phyloP scores from a whole-genome alignment of 2,113 vertebrate species.

The Nicator chloris region DNA sequence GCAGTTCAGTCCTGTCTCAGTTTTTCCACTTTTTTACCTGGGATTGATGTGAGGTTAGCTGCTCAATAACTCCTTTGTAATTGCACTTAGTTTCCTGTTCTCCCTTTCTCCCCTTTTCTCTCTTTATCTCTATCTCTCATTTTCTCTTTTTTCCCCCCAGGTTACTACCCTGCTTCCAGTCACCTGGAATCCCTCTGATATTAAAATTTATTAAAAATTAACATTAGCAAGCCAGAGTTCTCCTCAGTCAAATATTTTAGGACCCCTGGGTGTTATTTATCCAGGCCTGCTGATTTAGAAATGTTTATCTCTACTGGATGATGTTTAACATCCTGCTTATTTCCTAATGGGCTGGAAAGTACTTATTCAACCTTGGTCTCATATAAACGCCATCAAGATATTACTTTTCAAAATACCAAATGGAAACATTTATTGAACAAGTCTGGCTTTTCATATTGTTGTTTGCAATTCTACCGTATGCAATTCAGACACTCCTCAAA shows the following conservation, averaged over 20 bases:
- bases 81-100: conserved; percentile 41
- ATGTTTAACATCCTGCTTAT: conserved; percentile 56
- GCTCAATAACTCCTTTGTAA: conserved; percentile 19
- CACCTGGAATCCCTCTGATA: conserved; percentile 41
- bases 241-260: conserved; percentile 45
- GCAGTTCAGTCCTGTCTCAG: conserved; percentile 27
- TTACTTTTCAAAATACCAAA: conserved; percentile 14
- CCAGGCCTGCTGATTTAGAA: conserved; percentile 49
- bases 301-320: conserved; percentile 45
- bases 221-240: conserved; percentile 33
- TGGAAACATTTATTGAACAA: conserved; percentile 1
- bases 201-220: conserved; percentile 65
- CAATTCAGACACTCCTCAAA: neutral
- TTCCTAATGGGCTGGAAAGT: conserved; percentile 48
- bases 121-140: neutral
- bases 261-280: conserved; percentile 53
- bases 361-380: neutral
- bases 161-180: conserved; percentile 27
- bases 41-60: conserved; percentile 31
- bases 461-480: neutral
- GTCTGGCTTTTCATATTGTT: neutral
- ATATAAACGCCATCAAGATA: neutral
- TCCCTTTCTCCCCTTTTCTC: neutral
- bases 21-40: conserved; percentile 35
- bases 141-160: neutral